phyloP scores from a whole-genome alignment of 2,113 vertebrate species.

The Callipepla squamata region DNA sequence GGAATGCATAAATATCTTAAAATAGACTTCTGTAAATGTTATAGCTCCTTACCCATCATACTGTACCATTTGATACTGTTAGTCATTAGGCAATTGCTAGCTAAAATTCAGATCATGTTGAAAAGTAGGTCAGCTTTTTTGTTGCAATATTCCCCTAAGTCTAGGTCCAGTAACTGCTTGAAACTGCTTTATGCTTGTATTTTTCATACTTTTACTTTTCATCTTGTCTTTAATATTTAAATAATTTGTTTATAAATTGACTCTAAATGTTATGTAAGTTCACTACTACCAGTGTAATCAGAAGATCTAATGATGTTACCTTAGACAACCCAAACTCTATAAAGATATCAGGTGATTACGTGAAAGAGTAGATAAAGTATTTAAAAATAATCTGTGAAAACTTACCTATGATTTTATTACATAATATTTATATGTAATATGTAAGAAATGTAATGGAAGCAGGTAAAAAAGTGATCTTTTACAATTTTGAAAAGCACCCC shows the following conservation, averaged over 20 bases:
- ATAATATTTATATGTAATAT: not conserved
- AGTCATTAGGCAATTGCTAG: not conserved
- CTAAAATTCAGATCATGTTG: not conserved
- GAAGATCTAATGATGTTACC: not conserved
- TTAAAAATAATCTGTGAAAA: not conserved
- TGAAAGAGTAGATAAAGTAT: not conserved
- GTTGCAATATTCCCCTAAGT: not conserved
- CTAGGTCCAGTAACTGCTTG: not conserved
- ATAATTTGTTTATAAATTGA: not conserved
- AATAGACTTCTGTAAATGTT: not conserved
- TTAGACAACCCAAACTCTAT: not conserved
- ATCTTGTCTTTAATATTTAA: not conserved
- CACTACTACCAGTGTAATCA: not conserved
- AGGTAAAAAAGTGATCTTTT: not conserved
- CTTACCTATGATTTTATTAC: not conserved
- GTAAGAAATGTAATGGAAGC: not conserved
- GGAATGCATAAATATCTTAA: not conserved
- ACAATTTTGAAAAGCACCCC: not conserved
- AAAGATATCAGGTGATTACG: not conserved
- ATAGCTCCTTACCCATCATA: not conserved
- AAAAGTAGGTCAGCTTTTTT: conserved; percentile 16
- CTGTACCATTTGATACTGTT: not conserved
- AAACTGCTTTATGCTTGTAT: not conserved
- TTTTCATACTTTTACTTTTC: not conserved
- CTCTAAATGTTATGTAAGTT: not conserved